Conservation (phyloP, 2,888 invertebrate species). For the Tachina lurida region DNA sequence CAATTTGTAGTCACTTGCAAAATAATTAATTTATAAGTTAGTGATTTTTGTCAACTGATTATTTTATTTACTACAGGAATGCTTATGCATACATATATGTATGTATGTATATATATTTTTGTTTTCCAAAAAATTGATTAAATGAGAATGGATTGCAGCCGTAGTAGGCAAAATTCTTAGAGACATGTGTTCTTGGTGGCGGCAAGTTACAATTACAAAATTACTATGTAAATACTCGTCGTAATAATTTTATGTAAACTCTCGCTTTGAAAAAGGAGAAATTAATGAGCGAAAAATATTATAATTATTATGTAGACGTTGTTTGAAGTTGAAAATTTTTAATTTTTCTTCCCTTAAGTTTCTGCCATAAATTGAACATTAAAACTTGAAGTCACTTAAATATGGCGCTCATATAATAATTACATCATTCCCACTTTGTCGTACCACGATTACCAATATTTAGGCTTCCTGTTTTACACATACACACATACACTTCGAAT, state of each 20-base stretch:
- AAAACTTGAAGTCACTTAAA: constrained; percentile 18
- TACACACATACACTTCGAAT: background rate
- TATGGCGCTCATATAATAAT: background rate
- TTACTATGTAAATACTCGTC: constrained; percentile 22
- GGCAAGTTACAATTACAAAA: constrained; percentile 57
- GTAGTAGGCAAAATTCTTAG: constrained; percentile 24
- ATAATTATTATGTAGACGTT: constrained; percentile 7
- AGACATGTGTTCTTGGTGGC: constrained; percentile 57
- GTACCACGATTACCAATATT: background rate
- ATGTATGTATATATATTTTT: background rate
- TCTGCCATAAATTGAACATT: constrained; percentile 22
- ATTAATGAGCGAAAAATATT: constrained; percentile 3
- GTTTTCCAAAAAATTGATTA: constrained; percentile 25
- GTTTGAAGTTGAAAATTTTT: constrained; percentile 21
- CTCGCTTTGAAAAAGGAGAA: background rate
- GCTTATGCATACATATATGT: too few species aligned
- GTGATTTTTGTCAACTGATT: too few species aligned
- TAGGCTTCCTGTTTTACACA: background rate
- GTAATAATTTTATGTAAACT: background rate
- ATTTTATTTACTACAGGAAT: too few species aligned
- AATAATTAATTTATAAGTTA: too few species aligned
- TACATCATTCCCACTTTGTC: background rate
- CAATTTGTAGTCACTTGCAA: too few species aligned
- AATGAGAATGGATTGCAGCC: constrained; percentile 24
- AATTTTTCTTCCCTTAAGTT: constrained; percentile 24